Evolutionary conservation across 2,888 invertebrate species (phyloP), one percentile per base, ranked within the genome.

Genomic region (Digitonthophagus gazella): DNA sequence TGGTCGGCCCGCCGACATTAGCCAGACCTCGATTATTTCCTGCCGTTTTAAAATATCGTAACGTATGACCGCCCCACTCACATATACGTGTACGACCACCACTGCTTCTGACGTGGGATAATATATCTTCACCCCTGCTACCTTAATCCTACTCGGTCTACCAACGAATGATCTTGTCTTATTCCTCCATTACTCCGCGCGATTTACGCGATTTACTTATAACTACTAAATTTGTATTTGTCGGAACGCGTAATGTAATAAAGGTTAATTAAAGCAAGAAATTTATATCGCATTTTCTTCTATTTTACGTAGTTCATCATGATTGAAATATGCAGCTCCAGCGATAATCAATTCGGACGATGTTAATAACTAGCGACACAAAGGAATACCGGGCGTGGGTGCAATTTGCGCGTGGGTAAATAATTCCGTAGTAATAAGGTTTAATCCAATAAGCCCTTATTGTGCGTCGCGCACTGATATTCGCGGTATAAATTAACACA

Each of bases 21-120:
- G 76, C 78, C 79, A 75, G 78, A 76, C 79, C 81, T 75, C 79
- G 79, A 76, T 79, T 75, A 78, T 78, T 77, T 79, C 77, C 79
- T 80, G 78, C 77, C 80, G 78, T 79, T 78, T 79, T 80, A 80
- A 81, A 80, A 81, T 81, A 81, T 81, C 76, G 78, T 78, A 72
- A 77, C 74, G 78, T 79, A 79, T 78, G 78, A 78, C 76, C 74
- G 28, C 28, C 28, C n/a, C 28, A 11, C 6, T 44, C 28, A 80
- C 78, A 80, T 78, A 78, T 78, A 78, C 77, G 77, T 79, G 77
- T 78, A 77, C 77, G 77, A 69, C 74, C 72, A 72, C 71, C 74
- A 75, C 78, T 80, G 79, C 76, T 76, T 74, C 77, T 80, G 80
- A 79, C 79, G 76, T 76, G 75, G 75, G 76, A 76, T 76, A 76